Percentiles rank a stretch among this genome's conserved stretches.
These are phyloP conservation scores for Sakesphorus luctuosus DNA, from an alignment of 2,113 vertebrate species.

Conservation along the genomic window DNA sequence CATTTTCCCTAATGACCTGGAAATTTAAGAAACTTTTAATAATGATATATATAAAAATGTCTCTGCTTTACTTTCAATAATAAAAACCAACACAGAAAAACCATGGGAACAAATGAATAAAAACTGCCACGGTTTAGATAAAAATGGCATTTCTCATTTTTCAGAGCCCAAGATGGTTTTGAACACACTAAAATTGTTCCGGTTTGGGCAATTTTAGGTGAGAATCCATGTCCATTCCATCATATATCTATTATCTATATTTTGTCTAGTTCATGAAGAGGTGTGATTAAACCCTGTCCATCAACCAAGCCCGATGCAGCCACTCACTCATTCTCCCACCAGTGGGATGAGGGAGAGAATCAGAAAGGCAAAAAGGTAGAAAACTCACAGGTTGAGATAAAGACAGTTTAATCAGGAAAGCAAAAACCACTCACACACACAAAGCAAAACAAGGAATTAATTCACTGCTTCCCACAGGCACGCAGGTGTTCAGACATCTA, in stretches of 20 bases:
- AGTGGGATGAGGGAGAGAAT: background rate
- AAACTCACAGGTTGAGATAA: background rate
- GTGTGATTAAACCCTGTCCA: background rate
- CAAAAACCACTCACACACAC: background rate
- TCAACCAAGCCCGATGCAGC: no score
- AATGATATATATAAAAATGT: background rate
- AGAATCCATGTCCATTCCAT: background rate
- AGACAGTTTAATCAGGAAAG: background rate
- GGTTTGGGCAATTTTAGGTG: background rate
- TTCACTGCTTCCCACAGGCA: no score
- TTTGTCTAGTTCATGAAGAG: background rate
- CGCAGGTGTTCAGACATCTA: no score
- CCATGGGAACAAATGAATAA: background rate
- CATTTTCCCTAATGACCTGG: background rate
- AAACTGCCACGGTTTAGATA: background rate
- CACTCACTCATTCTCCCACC: fast-evolving
- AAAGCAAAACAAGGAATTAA: no score
- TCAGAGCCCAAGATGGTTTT: background rate
- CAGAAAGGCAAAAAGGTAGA: background rate
- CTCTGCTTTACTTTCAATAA: background rate
- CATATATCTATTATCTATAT: background rate
- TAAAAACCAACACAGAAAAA: background rate
- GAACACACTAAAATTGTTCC: background rate
- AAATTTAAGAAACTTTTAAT: background rate
- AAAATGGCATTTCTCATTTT: background rate